Evolutionary conservation across 2,113 vertebrate species (phyloP).

Genomic region (Antechinus stuartii): DNA sequence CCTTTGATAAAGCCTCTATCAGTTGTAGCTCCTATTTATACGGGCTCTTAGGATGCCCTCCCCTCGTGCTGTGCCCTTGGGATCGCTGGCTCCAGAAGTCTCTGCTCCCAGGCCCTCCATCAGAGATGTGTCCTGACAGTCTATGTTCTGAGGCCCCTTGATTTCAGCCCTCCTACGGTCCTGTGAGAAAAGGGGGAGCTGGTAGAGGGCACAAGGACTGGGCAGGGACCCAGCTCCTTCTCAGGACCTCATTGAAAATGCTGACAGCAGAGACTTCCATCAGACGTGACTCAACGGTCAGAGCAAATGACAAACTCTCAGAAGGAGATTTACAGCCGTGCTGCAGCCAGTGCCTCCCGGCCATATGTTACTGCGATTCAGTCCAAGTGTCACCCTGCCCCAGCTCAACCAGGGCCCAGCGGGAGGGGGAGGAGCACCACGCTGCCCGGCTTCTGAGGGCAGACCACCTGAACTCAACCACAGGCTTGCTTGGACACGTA

Average conservation of each 20-base stretch:
- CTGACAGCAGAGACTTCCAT: not conserved
- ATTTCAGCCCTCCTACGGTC: not conserved
- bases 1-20: no score
- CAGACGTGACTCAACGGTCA: not conserved
- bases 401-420: not conserved
- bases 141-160: not conserved
- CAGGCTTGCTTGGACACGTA: not conserved
- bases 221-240: not conserved
- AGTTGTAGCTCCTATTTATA: no score
- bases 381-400: not conserved
- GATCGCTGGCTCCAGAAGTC: not conserved
- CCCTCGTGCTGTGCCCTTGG: not conserved
- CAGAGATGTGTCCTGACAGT: not conserved
- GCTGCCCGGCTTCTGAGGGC: not conserved
- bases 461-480: not conserved
- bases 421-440: not conserved
- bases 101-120: not conserved
- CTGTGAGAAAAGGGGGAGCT: not conserved
- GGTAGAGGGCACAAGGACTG: not conserved
- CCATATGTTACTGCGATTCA: not conserved
- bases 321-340: not conserved
- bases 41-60: not conserved
- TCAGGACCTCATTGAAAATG: not conserved
- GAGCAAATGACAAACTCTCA: not conserved
- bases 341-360: not conserved